These are phyloP conservation scores for Sepioteuthis lessoniana DNA, from an alignment of 2,888 invertebrate species.

Conservation along the genomic window DNA sequence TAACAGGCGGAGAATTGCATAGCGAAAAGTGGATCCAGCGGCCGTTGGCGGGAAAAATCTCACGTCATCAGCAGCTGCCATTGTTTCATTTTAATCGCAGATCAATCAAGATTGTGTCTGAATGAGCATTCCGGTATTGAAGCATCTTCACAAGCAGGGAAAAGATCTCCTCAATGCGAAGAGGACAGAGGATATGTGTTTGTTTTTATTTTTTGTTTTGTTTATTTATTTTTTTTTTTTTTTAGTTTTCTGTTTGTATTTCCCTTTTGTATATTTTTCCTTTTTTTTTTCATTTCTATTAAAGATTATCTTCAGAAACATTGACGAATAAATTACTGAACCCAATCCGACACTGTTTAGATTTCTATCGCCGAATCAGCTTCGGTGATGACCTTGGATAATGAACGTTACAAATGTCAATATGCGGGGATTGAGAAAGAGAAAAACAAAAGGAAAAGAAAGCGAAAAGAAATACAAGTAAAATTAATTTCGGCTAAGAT, in stretches of 20 bases:
- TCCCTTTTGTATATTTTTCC: no score
- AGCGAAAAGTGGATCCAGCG: slow-evolving; percentile 33
- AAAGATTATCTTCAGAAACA: slow-evolving; percentile 20
- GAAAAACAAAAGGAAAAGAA: neutral
- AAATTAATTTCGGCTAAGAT: slow-evolving; percentile 11
- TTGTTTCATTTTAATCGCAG: slow-evolving; percentile 33
- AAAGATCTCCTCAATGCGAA: slow-evolving; percentile 6
- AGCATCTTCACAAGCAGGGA: neutral
- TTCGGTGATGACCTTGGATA: slow-evolving; percentile 33
- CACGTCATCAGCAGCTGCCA: slow-evolving; percentile 33
- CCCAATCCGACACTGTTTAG: slow-evolving; percentile 1
- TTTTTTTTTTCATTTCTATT: no score
- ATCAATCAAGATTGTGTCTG: neutral
- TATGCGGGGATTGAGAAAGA: neutral
- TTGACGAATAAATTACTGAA: slow-evolving; percentile 18
- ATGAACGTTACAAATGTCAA: neutral
- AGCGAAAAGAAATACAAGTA: neutral
- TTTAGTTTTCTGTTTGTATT: neutral
- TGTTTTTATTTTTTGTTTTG: no score
- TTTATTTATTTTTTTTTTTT: neutral
- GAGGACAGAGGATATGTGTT: neutral
- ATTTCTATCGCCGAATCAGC: neutral
- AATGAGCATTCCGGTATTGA: neutral
- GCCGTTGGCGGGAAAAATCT: slow-evolving; percentile 23
- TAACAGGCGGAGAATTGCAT: neutral